Evolutionary conservation across 2,888 invertebrate genomes (phyloP), one percentile per base, ranked within the genome.

Genomic region (Ectobius pallidus): DNA sequence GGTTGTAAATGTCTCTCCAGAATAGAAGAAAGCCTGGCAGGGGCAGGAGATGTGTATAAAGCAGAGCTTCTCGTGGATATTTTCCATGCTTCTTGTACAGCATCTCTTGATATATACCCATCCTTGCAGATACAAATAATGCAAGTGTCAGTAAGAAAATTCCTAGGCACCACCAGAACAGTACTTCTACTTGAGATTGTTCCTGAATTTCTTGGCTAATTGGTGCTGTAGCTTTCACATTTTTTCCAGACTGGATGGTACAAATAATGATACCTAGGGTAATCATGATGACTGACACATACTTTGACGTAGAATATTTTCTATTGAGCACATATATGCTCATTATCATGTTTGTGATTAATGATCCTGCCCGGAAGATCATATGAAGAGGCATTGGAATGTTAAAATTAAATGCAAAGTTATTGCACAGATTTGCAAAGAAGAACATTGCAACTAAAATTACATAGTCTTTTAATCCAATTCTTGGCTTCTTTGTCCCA

Each of bases 321-420:
- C 93, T 94, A 78, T 94, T 94, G 46, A 97, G 83, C 74, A 99
- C 92, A 78, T 96, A 86, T 44, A 96, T 93, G n/a, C 97, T 96
- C 90, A 99, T 92, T 39, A 97, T 89, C 92, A 99, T 93, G 83
- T 97, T 99, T 0, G 98, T 96, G 86, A 99, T 95, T 32, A 99
- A 85, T 2, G 98, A 98, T 1, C 98, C 98, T 72, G 98, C 92
- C 86, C 98, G 88, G 83, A 99, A 99, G 81, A 99, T 99, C 93
- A 99, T 97, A 81, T 99, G 99, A 61, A 99, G 85, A 0, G 99
- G 98, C 91, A 99, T 97, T 0, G 99, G 92, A 80, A 99, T 97
- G 82, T 98, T 96, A 81, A 96, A 99, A 82, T 93, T 92, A 80
- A 99, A 94, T 0, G 97, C 97, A 86, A 95, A 95, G 82, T 99